Percentiles rank a stretch among this genome's conserved stretches.
phyloP scores from a whole-genome alignment of 2,113 vertebrate genomes.

The Strix uralensis region DNA sequence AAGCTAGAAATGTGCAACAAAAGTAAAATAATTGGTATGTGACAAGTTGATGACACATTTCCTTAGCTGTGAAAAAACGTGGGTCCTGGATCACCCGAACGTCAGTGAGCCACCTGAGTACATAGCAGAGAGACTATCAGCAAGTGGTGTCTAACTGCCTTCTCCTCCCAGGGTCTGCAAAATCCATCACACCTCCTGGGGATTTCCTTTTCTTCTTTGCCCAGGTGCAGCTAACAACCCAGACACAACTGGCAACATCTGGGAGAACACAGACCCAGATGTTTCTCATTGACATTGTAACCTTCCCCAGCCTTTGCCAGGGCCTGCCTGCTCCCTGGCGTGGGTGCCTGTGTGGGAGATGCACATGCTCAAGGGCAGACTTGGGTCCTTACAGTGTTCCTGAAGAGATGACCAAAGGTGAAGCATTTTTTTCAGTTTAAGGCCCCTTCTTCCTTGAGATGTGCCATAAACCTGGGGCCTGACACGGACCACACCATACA shows the following conservation, averaged over 20 bases:
- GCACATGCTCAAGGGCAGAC: neutral
- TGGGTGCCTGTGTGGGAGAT: neutral
- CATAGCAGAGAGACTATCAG: neutral
- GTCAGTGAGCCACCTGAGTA: conserved; percentile 4
- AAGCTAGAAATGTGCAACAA: neutral
- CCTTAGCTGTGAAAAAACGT: neutral
- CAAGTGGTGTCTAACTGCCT: conserved; percentile 20
- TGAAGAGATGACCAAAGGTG: neutral
- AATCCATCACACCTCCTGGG: neutral
- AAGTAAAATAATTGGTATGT: neutral
- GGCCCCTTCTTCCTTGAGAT: neutral
- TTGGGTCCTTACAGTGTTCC: neutral
- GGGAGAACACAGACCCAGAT: conserved; percentile 9
- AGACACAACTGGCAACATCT: conserved; percentile 34
- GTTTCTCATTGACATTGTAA: conserved; percentile 19
- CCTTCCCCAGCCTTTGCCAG: neutral
- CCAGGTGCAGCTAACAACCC: conserved; percentile 55
- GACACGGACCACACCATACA: rapidly evolving
- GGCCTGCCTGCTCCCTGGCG: neutral
- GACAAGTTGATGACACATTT: neutral
- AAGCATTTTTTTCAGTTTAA: neutral
- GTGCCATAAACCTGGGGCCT: neutral
- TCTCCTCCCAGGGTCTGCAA: conserved; percentile 1
- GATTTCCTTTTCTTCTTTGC: conserved; percentile 32
- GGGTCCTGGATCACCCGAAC: neutral